Evolutionary conservation across 2,113 vertebrate species (phyloP).

Genomic region (Engraulis encrasicolus): DNA sequence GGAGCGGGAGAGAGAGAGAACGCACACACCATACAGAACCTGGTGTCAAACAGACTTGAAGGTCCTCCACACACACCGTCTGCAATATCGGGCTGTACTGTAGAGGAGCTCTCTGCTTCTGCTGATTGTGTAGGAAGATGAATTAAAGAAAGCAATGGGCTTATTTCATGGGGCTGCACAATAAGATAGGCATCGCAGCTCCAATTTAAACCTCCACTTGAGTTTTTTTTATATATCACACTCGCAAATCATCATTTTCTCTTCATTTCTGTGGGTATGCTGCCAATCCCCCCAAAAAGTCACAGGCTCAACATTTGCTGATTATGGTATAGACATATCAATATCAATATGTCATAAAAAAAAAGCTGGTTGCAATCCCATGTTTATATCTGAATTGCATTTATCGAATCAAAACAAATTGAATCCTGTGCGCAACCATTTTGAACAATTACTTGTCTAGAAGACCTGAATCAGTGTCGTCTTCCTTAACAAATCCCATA

Average conservation of each 20-base stretch:
- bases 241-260: neutral
- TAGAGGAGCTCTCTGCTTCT: neutral
- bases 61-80: neutral
- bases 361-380: too few species aligned
- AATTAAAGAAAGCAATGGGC: neutral
- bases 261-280: neutral
- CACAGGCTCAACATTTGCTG: too few species aligned
- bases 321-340: too few species aligned
- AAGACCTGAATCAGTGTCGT: too few species aligned
- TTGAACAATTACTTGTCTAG: too few species aligned
- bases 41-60: neutral
- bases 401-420: too few species aligned
- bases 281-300: too few species aligned
- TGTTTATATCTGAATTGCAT: too few species aligned
- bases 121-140: slow-evolving; percentile 12
- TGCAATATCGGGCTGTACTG: neutral
- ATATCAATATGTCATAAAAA: too few species aligned
- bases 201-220: slow-evolving; percentile 56
- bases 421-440: too few species aligned
- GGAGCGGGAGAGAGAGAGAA: slow-evolving; percentile 45
- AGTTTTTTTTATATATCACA: neutral
- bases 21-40: too few species aligned
- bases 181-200: slow-evolving; percentile 59
- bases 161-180: neutral
- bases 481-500: too few species aligned